A percentile compares a stretch with the other conserved stretches of the same genome.
Evolutionary conservation across 2,113 vertebrate species (phyloP).

Genomic region (Aegithalos caudatus): DNA sequence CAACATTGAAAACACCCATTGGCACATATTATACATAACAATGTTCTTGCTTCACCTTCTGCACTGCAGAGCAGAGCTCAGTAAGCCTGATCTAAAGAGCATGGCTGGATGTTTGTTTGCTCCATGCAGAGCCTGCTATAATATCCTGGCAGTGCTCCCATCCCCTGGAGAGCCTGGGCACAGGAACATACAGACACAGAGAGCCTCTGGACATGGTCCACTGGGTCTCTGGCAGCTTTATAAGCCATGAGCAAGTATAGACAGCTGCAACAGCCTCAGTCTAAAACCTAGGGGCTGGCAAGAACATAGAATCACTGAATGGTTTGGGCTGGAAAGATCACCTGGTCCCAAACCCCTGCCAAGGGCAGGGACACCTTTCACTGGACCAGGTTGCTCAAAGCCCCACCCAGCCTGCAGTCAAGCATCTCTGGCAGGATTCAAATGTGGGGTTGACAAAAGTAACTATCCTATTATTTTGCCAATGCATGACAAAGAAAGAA

Average conservation of each 20-base stretch:
- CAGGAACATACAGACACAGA: fast-evolving
- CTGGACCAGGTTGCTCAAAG: background rate
- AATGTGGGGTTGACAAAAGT: fast-evolving
- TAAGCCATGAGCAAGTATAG: background rate
- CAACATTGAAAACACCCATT: conserved; percentile 43
- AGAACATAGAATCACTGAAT: background rate
- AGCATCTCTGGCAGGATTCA: background rate
- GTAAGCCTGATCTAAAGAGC: fast-evolving
- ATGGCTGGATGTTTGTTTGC: background rate
- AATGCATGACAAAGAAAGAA: background rate
- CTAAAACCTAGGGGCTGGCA: background rate
- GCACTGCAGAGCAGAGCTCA: background rate
- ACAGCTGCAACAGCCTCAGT: background rate
- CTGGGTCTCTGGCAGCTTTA: background rate
- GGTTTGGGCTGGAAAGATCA: background rate
- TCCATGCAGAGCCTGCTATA: background rate
- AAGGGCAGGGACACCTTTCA: background rate
- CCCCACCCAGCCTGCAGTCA: background rate
- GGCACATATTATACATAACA: background rate
- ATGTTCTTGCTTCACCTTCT: background rate
- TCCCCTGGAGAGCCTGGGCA: background rate
- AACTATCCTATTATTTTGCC: background rate
- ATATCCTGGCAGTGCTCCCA: background rate
- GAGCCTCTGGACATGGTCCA: background rate
- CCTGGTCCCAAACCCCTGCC: fast-evolving